These are phyloP conservation scores for Eutrigla gurnardus DNA, from an alignment of 2,797 vertebrate genomes.

Conservation along the genomic window DNA sequence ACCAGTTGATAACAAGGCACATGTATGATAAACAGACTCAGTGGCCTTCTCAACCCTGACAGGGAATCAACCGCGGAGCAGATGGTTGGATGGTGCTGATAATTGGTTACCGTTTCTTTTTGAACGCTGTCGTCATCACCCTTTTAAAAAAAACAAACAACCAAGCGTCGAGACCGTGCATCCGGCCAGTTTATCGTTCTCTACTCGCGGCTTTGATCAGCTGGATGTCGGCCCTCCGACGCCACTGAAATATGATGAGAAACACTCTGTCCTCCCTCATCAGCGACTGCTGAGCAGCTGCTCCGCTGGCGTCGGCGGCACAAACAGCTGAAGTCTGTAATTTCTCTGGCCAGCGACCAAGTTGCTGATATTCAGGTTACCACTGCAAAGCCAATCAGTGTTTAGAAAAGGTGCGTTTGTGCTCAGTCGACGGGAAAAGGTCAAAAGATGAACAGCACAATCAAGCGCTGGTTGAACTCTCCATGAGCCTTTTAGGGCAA, in stretches of 20 bases:
- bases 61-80: slow-evolving; percentile 51
- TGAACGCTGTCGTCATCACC: slow-evolving; percentile 43
- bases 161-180: slow-evolving; percentile 16
- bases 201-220: slow-evolving; percentile 62
- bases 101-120: slow-evolving; percentile 64
- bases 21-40: slow-evolving; percentile 72
- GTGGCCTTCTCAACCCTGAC: slow-evolving; percentile 59
- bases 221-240: slow-evolving; percentile 46
- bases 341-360: slow-evolving; percentile 36
- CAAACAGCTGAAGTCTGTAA: slow-evolving; percentile 38
- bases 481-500: slow-evolving; percentile 38
- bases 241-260: slow-evolving; percentile 45
- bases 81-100: slow-evolving; percentile 60
- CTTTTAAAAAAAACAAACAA: slow-evolving; percentile 25
- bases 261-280: slow-evolving; percentile 45
- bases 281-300: slow-evolving; percentile 42
- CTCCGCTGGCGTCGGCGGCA: slow-evolving; percentile 26
- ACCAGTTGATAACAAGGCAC: slow-evolving; percentile 71
- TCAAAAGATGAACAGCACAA: slow-evolving; percentile 52
- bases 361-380: slow-evolving; percentile 34
- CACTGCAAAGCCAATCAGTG: slow-evolving; percentile 16
- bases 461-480: slow-evolving; percentile 35
- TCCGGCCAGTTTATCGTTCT: slow-evolving; percentile 51
- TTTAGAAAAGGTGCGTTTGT: slow-evolving; percentile 16
- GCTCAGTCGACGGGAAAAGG: slow-evolving; percentile 39